A percentile compares a stretch with the other conserved stretches of the same genome.
Evolutionary conservation across 2,797 vertebrate genomes (phyloP).

Genomic region (Allobates femoralis): DNA sequence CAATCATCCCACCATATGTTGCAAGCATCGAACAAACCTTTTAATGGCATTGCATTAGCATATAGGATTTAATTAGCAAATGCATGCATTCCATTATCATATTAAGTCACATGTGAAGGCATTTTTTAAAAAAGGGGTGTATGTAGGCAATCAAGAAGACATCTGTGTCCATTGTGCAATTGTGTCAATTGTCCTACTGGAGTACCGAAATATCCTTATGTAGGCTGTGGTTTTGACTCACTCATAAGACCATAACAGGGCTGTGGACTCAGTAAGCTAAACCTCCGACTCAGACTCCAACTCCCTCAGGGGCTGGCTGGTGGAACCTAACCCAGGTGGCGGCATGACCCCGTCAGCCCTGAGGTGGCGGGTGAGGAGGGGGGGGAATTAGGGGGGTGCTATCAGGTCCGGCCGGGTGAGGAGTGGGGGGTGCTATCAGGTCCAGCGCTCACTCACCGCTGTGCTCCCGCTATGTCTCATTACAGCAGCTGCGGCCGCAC

Average conservation of each 20-base stretch:
- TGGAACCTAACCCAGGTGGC: too few relatives aligned
- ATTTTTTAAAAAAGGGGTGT: background rate
- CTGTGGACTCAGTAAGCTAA: too few relatives aligned
- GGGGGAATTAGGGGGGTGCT: too few relatives aligned
- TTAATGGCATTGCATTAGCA: constrained; percentile 56
- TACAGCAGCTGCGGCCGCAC: too few relatives aligned
- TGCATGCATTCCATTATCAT: background rate
- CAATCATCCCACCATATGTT: constrained; percentile 56
- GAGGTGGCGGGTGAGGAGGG: too few relatives aligned
- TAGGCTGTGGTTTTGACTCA: background rate
- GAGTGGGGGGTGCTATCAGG: too few relatives aligned
- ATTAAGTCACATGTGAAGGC: background rate
- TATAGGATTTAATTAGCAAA: constrained; percentile 49
- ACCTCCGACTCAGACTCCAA: too few relatives aligned
- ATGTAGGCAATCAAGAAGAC: background rate
- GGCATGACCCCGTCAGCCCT: too few relatives aligned
- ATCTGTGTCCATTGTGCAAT: background rate
- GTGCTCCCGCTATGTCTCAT: too few relatives aligned
- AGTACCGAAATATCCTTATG: background rate
- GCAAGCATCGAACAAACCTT: constrained; percentile 1
- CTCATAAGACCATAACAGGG: background rate
- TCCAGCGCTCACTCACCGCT: too few relatives aligned
- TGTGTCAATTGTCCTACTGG: background rate
- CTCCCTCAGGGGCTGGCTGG: too few relatives aligned
- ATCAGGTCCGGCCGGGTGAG: too few relatives aligned